phyloP scores from a whole-genome alignment of 2,113 vertebrate genomes.

The Blennius ocellaris region DNA sequence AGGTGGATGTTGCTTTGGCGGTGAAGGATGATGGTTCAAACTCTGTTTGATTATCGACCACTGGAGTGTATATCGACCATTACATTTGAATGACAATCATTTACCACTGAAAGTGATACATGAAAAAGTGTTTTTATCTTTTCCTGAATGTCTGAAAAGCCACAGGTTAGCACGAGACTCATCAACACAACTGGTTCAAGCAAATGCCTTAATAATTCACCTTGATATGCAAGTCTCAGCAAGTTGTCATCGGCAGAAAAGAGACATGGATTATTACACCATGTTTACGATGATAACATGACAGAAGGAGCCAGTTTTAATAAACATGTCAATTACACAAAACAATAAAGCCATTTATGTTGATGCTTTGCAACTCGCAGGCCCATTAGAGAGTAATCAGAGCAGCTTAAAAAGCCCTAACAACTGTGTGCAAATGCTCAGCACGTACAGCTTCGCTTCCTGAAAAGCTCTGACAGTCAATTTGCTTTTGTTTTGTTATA shows the following conservation, averaged over 20 bases:
- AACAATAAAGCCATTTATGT: conserved; percentile 11
- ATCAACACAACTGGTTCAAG: too few relatives aligned
- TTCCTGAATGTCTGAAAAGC: too few relatives aligned
- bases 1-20: too few relatives aligned
- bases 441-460: background rate
- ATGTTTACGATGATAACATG: conserved; percentile 4
- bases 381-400: background rate
- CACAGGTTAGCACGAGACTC: too few relatives aligned
- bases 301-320: conserved; percentile 3
- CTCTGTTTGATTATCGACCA: too few relatives aligned
- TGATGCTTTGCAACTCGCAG: background rate
- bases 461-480: background rate
- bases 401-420: background rate
- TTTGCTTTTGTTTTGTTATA: background rate
- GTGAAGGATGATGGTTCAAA: too few relatives aligned
- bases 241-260: background rate
- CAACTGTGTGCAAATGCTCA: background rate
- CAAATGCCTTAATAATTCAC: too few relatives aligned
- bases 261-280: background rate
- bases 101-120: too few relatives aligned
- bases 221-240: background rate
- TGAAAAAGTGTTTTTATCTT: too few relatives aligned
- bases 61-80: too few relatives aligned
- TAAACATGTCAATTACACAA: background rate
- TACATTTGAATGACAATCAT: too few relatives aligned